phyloP scores from a whole-genome alignment of 2,113 vertebrate species.

The Centrocercus urophasianus region DNA sequence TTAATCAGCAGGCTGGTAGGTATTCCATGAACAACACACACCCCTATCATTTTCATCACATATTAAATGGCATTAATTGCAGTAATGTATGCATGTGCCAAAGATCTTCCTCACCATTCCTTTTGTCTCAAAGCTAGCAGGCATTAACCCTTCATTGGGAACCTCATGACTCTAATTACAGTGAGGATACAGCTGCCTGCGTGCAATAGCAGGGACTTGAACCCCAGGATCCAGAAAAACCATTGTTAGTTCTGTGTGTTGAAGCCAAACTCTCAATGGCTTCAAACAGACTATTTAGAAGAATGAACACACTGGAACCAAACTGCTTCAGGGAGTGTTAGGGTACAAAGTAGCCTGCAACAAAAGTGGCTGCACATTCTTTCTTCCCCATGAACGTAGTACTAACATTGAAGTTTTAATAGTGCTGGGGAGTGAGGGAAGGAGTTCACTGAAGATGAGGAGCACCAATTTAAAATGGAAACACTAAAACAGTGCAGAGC shows the following conservation, averaged over 20 bases:
- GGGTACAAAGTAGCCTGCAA: background rate
- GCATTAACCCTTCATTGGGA: background rate
- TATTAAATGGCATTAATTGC: background rate
- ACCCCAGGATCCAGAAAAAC: background rate
- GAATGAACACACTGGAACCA: background rate
- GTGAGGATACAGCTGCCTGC: fast-evolving
- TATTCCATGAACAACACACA: background rate
- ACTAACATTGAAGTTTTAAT: background rate
- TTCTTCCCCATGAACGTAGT: background rate
- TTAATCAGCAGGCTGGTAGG: background rate
- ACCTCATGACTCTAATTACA: background rate
- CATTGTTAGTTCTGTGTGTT: background rate
- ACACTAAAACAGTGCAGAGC: background rate
- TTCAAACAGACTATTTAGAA: background rate
- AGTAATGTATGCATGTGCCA: background rate
- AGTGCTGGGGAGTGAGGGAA: background rate
- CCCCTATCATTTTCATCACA: background rate
- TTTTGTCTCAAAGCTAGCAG: background rate
- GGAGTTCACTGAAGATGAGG: background rate
- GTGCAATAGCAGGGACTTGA: background rate
- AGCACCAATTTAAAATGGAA: background rate
- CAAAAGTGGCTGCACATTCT: background rate
- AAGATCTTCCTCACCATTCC: background rate
- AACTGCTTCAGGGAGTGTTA: background rate
- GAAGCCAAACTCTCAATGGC: background rate